Base-by-base conservation (phyloP, 37 sponge, comb jelly and placozoan genomes). In the Tethya wilhelma region DNA sequence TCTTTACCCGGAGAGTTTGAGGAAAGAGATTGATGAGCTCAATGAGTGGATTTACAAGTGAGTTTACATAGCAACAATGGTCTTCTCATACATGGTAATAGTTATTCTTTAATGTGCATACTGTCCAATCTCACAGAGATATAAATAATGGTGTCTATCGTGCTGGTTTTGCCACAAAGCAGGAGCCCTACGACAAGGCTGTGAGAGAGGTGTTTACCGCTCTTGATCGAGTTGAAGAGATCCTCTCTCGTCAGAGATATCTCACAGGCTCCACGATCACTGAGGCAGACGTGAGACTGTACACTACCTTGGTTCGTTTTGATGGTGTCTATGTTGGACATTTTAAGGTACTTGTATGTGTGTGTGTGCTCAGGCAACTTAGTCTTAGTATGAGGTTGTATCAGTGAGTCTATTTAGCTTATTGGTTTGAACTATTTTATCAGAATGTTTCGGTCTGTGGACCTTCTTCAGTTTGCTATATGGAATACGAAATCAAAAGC, bases 231-330 rank as follows among this genome's bases (percentile, higher is more conserved):
- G 83, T 94, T 53, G 97, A 97, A 56, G 93, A 80, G 56, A 77
- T 91, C 40, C 84, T 97, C 36, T 83, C 86, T 19, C 62, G 42
- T 5, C 80, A 83, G 64, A 80, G 97, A 38, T 97, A 91, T 75
- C 83, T 97, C 44, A 84, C 91, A 46, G 97, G 97, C 32, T 29
- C 75, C 41, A 60, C 53, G 26, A 53, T 97, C 38, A 97, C 97
- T 42, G 97, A 97, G 75, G 97, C 97, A 53, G 97, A 97, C 76
- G 77, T 97, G 12, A 77, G 97, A 19, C 87, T 97, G n/a, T 97
- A 75, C 71, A 86, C 93, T 22, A 94, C 97, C 19, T 83, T 97
- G 36, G 96, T 86, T 6, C 78, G 97, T 11, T 97, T 97, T 85
- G 97, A 97, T 65, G 25, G 56, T 41, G 97, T 94, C 74, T 97